Base-by-base conservation (phyloP, 2,888 invertebrate species). In the Chaetoderma sp. region DNA sequence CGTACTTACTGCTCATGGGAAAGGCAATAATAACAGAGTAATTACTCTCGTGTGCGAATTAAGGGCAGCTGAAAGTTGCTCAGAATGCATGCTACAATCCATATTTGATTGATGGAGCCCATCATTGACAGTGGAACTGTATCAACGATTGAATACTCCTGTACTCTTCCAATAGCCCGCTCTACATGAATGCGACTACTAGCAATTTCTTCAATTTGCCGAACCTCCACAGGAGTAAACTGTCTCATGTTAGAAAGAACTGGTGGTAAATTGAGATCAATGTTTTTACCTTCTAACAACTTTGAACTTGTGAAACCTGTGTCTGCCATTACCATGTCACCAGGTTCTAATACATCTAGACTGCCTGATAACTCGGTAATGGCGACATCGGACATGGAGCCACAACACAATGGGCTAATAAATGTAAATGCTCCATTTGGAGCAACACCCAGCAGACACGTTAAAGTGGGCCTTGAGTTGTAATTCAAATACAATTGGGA, bases 301-400 rank as follows among this genome's bases (percentile, higher is more conserved):
- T 67, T 62, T 10, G 67, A 59, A 57, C 66, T 67, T 28, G 49
- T 32, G 59, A 65, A 66, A 5, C 69, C 63, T 45, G 63, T 69
- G 44, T 69, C 69, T 10, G 69, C 66, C 66, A 69, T 70, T 18
- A 70, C 63, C 49, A 50, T 50, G 56, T 70, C 67, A 45, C 63
- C 55, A 30, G 47, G 39, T 42, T 70, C 70, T 1, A 72, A n/a
- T 8, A 70, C 47, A 25, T 49, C 32, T 3, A 68, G 1, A 8
- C 70, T 36, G 28, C 65, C 68, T 49, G 36, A 59, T 18, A 39
- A 44, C 1, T 10, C 27, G 8, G 64, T 68, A 4, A 70, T 60
- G 1, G 49, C 21, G 39, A 55, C 21, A 36, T 70, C 72, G 1
- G 61, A 65, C 21, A 69, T 65, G 13, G 44, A 42, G 6, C 71